A percentile compares a stretch with the other conserved stretches of the same genome.
These are phyloP conservation scores for Sula dactylatra DNA, from an alignment of 2,113 vertebrate genomes.

Conservation along the genomic window DNA sequence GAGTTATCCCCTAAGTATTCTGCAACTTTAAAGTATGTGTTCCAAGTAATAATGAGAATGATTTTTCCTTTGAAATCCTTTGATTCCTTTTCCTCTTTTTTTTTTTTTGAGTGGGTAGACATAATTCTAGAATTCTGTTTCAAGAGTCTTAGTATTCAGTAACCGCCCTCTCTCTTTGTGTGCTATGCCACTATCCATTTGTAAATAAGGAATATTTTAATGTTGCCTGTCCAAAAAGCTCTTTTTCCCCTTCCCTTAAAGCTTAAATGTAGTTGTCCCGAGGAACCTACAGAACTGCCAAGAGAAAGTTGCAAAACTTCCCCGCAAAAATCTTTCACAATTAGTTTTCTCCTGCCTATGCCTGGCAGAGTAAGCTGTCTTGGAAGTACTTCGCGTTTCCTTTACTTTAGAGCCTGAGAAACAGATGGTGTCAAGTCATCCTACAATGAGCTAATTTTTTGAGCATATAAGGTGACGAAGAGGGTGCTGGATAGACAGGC, in stretches of 20 bases:
- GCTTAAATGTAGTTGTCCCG: not conserved
- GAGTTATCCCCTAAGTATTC: not conserved
- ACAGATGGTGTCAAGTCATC: not conserved
- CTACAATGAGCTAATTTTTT: not conserved
- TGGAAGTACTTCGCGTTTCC: not conserved
- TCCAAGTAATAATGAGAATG: not conserved
- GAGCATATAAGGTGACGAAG: not conserved
- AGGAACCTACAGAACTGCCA: not conserved
- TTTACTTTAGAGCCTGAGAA: not conserved
- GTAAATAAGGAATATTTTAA: not conserved
- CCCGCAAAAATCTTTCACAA: not conserved
- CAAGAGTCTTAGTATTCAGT: not conserved
- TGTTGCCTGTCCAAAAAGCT: not conserved
- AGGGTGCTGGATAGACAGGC: not conserved
- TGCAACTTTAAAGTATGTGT: not conserved
- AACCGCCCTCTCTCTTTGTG: not conserved
- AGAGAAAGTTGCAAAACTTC: not conserved
- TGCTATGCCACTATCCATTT: not conserved
- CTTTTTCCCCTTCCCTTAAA: accelerated
- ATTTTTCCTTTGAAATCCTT: not conserved
- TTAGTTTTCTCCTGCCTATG: not conserved
- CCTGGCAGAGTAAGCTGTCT: not conserved
- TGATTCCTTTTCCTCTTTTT: not conserved
- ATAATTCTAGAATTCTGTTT: not conserved
- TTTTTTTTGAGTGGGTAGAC: not conserved